A percentile compares a stretch with the other conserved stretches of the same genome.
Conservation (phyloP, 1,140 invertebrate genomes). For the Heliconius eleuchia region DNA sequence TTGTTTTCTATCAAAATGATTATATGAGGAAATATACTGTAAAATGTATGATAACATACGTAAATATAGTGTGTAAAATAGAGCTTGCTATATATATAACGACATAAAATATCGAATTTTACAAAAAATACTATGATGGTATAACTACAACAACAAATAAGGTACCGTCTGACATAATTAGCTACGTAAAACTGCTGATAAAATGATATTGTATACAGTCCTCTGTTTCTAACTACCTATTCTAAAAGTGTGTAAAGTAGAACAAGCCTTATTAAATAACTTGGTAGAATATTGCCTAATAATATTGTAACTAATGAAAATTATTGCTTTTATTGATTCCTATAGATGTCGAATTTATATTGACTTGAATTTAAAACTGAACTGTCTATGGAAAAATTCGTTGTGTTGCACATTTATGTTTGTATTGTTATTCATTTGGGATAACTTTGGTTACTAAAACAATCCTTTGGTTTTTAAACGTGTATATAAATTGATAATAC, state of each 20-base stretch:
- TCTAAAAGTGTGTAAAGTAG: background rate
- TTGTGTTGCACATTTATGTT: background rate
- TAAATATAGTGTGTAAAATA: background rate
- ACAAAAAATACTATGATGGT: too few species aligned
- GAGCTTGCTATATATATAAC: background rate
- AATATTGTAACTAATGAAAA: background rate
- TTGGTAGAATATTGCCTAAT: background rate
- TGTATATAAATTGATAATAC: too few species aligned
- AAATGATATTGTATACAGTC: too few species aligned
- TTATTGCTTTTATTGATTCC: background rate
- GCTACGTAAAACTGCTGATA: too few species aligned
- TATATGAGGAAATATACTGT: background rate
- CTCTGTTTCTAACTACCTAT: background rate
- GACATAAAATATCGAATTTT: background rate
- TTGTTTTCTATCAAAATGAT: background rate
- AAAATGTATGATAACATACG: background rate
- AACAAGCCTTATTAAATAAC: background rate
- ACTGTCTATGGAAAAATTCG: constrained; percentile 8
- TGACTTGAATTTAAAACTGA: background rate
- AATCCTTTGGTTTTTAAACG: background rate
- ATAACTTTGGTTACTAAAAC: background rate
- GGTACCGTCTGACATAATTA: too few species aligned
- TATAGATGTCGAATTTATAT: background rate
- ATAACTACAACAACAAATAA: too few species aligned
- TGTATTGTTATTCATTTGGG: background rate